Base-by-base conservation (phyloP, 2,888 invertebrate genomes). In the Urechis unicinctus region DNA sequence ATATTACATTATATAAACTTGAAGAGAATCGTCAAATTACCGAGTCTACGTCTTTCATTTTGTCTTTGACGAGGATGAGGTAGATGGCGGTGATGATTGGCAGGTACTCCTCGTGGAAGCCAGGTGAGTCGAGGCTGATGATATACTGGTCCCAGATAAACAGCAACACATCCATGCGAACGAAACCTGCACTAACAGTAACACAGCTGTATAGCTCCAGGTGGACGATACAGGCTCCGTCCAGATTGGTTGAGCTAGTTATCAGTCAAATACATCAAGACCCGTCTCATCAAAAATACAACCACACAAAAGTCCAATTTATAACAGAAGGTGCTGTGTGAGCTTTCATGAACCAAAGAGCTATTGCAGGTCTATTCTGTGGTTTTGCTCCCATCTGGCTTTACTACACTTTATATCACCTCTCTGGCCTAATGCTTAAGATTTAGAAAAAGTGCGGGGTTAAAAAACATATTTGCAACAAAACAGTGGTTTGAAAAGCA, bases 101-200 rank as follows among this genome's bases (percentile, higher is more conserved):
- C 51, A 77, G 62, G 61, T 70, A 71, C 53, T 74, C 72, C n/a
- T 70, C 67, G 49, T 68, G 66, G 56, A 73, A 76, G 0, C 71
- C 74, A 25, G 75, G 72, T 1, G 67, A 68, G 53, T 77, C 75
- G 26, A 70, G 56, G 1, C 74, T 73, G 28, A 78, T 72, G 47
- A 77, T 65, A 46, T 75, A 77, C 67, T 78, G 75, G 59, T 78
- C 77, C 77, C 77, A 78, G 3, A 76, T 67, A 58, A 68, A 78
- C 56, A 75, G 58, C 42, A 76, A 53, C 3, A 73, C 69, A 24
- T 73, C 72, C 61, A 68, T 66, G 43, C 67, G 66, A 28, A 75
- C 58, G 57, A 70, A 73, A 24, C 73, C 75, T 74, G 61, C 25
- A 57, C n/a, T 58, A 50, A 50, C 9, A 54, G 1, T 3, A 5